Evolutionary conservation across 2,113 vertebrate species (phyloP), one percentile per base, ranked within the genome.

Genomic region (Forbesichthys papilliferus): DNA sequence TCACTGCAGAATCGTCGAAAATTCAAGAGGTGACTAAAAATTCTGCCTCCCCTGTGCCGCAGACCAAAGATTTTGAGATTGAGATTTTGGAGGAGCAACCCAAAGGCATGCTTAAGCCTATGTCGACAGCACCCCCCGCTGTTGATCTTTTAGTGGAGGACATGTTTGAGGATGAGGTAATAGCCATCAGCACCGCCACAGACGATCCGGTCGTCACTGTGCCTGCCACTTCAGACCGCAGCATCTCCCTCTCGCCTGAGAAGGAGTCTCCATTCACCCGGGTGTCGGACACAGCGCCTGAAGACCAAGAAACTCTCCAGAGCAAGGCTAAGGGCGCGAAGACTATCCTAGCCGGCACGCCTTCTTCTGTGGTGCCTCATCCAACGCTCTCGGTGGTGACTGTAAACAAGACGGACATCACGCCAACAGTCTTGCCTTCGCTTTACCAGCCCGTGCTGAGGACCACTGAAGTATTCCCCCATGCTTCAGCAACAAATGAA

Each of bases 191-290:
- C 0, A 71, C 48, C 11, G 77, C 71, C 0, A 66, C 80, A 3
- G 20, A 68, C 0, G 5, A 64, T 16, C 66, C 71, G 0, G 46
- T 71, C 6, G 11, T 54, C 6, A 68, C 69, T 4, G 53, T 61
- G 4, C 67, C 81, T 9, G 18, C 42, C 4, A 64, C 11, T 47
- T 48, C 66, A 16, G 72, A 80, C 3, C 67, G 47, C 33, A 66
- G 33, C 66, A 77, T 79, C 0, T 69, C 48, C 0, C 73, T 86
- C 1, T 88, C 83, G 0, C 83, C 86, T 8, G 88, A 92, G 36
- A 90, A 80, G 67, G 91, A 91, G 59, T 93, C 91, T 0, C 91
- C 92, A 0, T 93, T 92, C 61, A 90, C 86, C 1, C 79, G 84
- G 13, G 84, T 92, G 49, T 87, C 87, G 0, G 82, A 93, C 56